Conservation (phyloP, 2,888 invertebrate species). For the Ceraclea dissimilis region DNA sequence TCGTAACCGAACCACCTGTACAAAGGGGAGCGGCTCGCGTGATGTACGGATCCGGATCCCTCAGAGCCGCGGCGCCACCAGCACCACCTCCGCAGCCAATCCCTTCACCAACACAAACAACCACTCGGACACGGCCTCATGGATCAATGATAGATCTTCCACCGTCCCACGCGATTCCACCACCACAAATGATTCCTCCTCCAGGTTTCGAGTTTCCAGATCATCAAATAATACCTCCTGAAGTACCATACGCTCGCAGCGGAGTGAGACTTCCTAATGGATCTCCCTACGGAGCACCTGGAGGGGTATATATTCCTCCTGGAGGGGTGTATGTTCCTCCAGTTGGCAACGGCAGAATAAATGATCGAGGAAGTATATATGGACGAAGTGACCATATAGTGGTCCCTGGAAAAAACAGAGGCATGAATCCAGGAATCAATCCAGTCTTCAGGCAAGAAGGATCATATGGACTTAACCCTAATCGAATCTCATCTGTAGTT, state of each 20-base stretch:
- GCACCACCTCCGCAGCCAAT: constrained; percentile 31
- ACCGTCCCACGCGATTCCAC: constrained; percentile 19
- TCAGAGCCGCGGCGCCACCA: constrained; percentile 41
- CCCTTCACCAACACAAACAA: constrained; percentile 14
- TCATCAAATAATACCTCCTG: constrained; percentile 16
- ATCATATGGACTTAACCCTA: constrained; percentile 15
- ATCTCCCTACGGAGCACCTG: constrained; percentile 16
- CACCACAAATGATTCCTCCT: constrained; percentile 27
- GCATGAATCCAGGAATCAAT: constrained; percentile 38
- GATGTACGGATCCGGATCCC: constrained; percentile 49
- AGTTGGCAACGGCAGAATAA: constrained; percentile 33
- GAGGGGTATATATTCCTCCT: constrained; percentile 18
- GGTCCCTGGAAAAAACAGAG: constrained; percentile 17
- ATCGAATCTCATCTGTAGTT: constrained; percentile 12
- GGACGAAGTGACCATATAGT: constrained; percentile 27
- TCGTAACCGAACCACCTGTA: constrained; percentile 39
- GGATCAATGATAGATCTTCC: constrained; percentile 16
- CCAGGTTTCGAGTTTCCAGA: constrained; percentile 27
- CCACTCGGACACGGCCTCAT: constrained; percentile 14
- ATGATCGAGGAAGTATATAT: constrained; percentile 29
- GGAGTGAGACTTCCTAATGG: constrained; percentile 17
- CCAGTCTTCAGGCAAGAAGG: constrained; percentile 29
- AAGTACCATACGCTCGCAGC: constrained; percentile 18
- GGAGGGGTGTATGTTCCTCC: constrained; percentile 18
- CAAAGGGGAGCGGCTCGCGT: constrained; percentile 49